A percentile compares a stretch with the other conserved stretches of the same genome.
Conservation (phyloP, 1,140 invertebrate species). For the Mylabris phalerata region DNA sequence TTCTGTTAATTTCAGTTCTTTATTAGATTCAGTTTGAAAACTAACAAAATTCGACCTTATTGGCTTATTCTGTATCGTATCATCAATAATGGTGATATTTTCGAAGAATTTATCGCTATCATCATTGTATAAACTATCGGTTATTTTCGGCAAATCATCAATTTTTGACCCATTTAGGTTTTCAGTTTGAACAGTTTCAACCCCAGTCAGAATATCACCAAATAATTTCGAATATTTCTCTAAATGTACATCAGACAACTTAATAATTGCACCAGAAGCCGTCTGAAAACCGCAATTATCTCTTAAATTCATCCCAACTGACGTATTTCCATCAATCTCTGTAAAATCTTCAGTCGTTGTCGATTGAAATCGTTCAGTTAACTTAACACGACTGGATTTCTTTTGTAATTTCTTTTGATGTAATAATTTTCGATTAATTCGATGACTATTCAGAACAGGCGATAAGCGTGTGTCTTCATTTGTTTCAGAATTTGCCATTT, state of each 20-base stretch:
- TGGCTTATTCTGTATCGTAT: no score
- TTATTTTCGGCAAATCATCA: no score
- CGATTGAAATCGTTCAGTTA: conserved; percentile 4
- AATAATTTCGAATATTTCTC: background rate
- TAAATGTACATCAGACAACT: background rate
- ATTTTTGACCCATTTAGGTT: no score
- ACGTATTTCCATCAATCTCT: background rate
- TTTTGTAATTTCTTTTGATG: conserved; percentile 5
- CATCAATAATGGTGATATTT: no score
- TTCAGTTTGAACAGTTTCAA: conserved; percentile 1
- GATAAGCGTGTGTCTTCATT: conserved; percentile 15
- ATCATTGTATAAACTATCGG: background rate
- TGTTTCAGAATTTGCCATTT: background rate
- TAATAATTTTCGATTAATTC: conserved; percentile 9
- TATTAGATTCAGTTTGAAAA: no score
- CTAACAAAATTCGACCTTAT: no score
- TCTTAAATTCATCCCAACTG: no score
- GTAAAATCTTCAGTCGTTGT: background rate
- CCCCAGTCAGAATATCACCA: background rate
- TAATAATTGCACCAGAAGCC: background rate
- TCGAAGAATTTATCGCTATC: no score
- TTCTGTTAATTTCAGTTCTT: background rate
- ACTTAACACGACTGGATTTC: conserved; percentile 4
- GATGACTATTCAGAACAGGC: conserved; percentile 16
- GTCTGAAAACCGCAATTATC: background rate